These are phyloP conservation scores for Ormyrus pomaceus DNA, from an alignment of 2,888 invertebrate species.

Conservation along the genomic window DNA sequence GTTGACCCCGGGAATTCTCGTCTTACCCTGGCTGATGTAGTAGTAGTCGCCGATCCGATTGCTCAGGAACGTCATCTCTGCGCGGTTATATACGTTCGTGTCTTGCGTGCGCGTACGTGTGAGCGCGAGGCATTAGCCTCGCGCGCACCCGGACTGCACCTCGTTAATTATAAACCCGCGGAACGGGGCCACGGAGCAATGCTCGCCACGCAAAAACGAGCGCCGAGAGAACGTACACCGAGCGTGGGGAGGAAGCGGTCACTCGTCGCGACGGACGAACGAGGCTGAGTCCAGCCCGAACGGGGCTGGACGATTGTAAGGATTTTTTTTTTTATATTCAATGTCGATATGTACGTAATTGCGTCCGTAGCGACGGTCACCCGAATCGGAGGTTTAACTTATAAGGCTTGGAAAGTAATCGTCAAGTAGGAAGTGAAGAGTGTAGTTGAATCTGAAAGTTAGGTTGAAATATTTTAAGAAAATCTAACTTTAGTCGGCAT, in stretches of 20 bases:
- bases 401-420: not conserved
- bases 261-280: conserved; percentile 43
- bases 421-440: not conserved
- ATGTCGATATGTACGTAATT: not conserved
- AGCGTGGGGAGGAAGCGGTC: not conserved
- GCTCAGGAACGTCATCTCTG: conserved; percentile 90
- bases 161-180: conserved; percentile 49
- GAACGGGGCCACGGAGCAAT: conserved; percentile 47
- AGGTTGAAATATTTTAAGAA: conserved; percentile 21
- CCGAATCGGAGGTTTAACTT: not conserved
- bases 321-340: not conserved
- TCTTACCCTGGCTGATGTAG: conserved; percentile 96
- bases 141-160: not conserved
- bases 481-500: conserved; percentile 14
- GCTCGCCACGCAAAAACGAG: conserved; percentile 50
- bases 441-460: conserved; percentile 28
- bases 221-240: not conserved
- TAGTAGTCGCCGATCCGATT: conserved; percentile 92
- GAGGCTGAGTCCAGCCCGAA: not conserved
- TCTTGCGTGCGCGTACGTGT: conserved; percentile 58
- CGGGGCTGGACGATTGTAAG: not conserved
- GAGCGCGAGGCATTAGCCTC: not conserved
- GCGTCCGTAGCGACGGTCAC: not conserved
- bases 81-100: conserved; percentile 62
- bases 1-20: conserved; percentile 95